Conservation (phyloP, 1,140 invertebrate genomes). For the Brachionus manjavacas region DNA sequence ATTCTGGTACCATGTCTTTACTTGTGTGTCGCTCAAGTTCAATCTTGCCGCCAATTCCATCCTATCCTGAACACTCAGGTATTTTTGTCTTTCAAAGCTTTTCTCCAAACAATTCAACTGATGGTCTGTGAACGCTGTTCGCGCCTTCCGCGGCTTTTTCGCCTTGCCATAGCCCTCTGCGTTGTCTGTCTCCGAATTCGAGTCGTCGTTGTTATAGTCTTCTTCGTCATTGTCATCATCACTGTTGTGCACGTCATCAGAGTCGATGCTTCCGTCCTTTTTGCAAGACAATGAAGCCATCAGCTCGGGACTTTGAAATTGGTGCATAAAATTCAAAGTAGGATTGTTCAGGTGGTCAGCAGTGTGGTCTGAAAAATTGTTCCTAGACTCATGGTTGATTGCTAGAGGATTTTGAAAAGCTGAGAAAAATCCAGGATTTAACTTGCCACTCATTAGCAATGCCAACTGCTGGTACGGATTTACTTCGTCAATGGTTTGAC, state of each 20-base stretch:
- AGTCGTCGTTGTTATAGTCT: neutral
- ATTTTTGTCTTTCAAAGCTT: constrained; percentile 95
- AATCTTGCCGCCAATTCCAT: constrained; percentile 95
- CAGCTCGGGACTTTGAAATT: neutral
- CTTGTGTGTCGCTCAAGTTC: constrained; percentile 92
- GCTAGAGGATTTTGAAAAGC: neutral
- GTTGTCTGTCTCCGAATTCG: constrained; percentile 9
- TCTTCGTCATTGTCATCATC: constrained; percentile 28
- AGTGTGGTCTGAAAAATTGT: neutral
- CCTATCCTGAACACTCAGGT: constrained; percentile 93
- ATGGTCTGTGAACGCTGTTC: constrained; percentile 96
- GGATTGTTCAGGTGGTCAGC: neutral
- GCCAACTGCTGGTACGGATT: constrained; percentile 15
- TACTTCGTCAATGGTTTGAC: neutral
- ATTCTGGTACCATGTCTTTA: constrained; percentile 99
- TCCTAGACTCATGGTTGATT: neutral
- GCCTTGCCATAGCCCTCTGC: neutral
- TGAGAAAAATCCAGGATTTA: neutral
- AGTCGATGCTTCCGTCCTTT: constrained; percentile 15
- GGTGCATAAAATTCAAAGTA: neutral
- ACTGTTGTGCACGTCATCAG: neutral
- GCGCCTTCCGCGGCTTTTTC: constrained; percentile 92
- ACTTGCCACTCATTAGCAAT: constrained; percentile 11
- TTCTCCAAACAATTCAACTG: constrained; percentile 91
- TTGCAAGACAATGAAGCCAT: neutral